phyloP scores from a whole-genome alignment of 2,888 invertebrate species.

The Eumerus sabulonum region DNA sequence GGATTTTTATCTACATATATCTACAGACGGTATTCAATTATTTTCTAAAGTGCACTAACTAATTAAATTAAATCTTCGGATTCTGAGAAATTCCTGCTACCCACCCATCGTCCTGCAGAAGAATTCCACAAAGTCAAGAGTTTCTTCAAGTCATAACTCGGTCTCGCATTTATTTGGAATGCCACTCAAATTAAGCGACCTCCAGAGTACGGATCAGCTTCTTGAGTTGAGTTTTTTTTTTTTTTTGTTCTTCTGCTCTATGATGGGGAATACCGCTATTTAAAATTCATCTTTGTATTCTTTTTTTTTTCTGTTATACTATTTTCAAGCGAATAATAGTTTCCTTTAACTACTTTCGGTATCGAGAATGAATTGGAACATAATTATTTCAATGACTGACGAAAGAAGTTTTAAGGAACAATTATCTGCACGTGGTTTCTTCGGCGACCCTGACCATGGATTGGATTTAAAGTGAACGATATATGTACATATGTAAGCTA shows the following conservation, averaged over 20 bases:
- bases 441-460: not conserved
- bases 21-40: not conserved
- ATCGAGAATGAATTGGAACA: conserved; percentile 16
- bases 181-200: conserved; percentile 14
- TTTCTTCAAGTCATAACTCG: no score
- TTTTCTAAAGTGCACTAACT: no score
- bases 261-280: not conserved
- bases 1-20: not conserved
- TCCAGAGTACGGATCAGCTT: conserved; percentile 29
- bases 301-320: not conserved
- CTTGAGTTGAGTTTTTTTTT: conserved; percentile 44
- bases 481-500: no score
- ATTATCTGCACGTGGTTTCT: conserved; percentile 35
- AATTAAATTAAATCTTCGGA: no score
- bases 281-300: conserved; percentile 6
- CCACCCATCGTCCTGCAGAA: not conserved
- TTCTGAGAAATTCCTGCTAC: no score
- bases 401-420: conserved; percentile 66
- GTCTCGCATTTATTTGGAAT: not conserved
- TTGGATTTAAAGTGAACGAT: not conserved
- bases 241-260: conserved; percentile 3
- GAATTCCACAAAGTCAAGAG: no score
- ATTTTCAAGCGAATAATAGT: conserved; percentile 33
- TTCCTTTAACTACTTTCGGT: conserved; percentile 68
- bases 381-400: not conserved